These are phyloP conservation scores for Meiosimyza platycephala DNA, from an alignment of 2,888 invertebrate species.

Conservation along the genomic window DNA sequence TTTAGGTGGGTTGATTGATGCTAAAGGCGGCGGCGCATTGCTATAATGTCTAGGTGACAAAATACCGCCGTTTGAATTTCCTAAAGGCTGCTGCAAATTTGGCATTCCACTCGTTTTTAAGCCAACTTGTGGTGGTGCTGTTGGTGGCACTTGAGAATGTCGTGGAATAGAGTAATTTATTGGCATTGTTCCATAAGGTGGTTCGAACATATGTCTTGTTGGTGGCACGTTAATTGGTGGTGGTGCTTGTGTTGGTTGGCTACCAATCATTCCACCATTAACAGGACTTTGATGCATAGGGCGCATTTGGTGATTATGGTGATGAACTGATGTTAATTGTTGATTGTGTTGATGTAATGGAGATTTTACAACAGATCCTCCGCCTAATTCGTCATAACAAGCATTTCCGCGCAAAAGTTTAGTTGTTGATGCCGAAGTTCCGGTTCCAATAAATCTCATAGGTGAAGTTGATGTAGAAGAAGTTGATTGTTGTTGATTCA, in stretches of 20 bases:
- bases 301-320: slow-evolving; percentile 33
- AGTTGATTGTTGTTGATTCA: slow-evolving; percentile 22
- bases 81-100: slow-evolving; percentile 39
- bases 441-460: slow-evolving; percentile 47
- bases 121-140: slow-evolving; percentile 25
- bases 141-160: slow-evolving; percentile 12
- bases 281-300: slow-evolving; percentile 49
- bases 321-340: neutral
- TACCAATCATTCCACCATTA: slow-evolving; percentile 28
- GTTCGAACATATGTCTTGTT: slow-evolving; percentile 39
- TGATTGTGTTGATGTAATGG: slow-evolving; percentile 38
- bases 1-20: slow-evolving; percentile 57
- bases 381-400: neutral
- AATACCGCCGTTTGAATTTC: slow-evolving; percentile 36
- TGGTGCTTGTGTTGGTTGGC: neutral
- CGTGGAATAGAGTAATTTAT: slow-evolving; percentile 40
- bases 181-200: slow-evolving; percentile 26
- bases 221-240: slow-evolving; percentile 42
- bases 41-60: slow-evolving; percentile 32
- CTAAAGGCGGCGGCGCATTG: slow-evolving; percentile 38
- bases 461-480: slow-evolving; percentile 52
- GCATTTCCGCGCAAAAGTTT: neutral
- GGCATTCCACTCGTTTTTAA: neutral
- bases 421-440: neutral
- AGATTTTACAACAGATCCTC: neutral